Conservation (phyloP, 2,113 vertebrate genomes). For the Dunckerocampus dactyliophorus region DNA sequence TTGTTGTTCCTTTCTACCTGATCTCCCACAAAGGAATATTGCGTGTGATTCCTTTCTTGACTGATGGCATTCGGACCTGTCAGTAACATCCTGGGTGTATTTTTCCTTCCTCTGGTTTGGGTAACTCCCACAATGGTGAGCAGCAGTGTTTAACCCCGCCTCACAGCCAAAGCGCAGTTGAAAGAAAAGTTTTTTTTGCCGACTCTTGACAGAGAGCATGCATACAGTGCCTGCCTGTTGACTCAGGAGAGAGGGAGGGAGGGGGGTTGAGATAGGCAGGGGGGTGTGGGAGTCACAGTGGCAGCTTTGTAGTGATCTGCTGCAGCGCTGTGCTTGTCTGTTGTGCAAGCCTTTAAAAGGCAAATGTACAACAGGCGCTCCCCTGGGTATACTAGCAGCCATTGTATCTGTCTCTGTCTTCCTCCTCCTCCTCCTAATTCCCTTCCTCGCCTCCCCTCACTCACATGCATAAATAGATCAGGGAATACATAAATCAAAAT, state of each 20-base stretch:
- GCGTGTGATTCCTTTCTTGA: slow-evolving; percentile 37
- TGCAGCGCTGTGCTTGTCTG: slow-evolving; percentile 55
- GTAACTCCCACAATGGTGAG: slow-evolving; percentile 57
- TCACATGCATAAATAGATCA: slow-evolving; percentile 77
- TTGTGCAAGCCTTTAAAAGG: slow-evolving; percentile 68
- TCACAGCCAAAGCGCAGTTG: slow-evolving; percentile 52
- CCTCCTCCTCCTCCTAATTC: slow-evolving; percentile 26
- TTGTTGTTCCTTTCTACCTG: slow-evolving; percentile 52
- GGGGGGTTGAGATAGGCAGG: slow-evolving; percentile 18
- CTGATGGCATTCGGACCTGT: slow-evolving; percentile 34
- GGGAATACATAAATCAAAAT: slow-evolving; percentile 79
- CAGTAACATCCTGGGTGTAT: slow-evolving; percentile 40
- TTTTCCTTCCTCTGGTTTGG: slow-evolving; percentile 49
- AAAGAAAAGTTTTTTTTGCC: slow-evolving; percentile 62
- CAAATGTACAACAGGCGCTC: slow-evolving; percentile 71
- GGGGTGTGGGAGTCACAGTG: slow-evolving; percentile 45
- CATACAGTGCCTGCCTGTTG: slow-evolving; percentile 62
- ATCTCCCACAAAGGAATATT: slow-evolving; percentile 43
- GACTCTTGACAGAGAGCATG: slow-evolving; percentile 52
- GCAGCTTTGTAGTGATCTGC: slow-evolving; percentile 62
- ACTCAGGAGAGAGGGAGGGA: slow-evolving; percentile 33
- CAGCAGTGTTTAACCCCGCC: slow-evolving; percentile 64
- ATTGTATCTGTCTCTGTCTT: slow-evolving; percentile 64
- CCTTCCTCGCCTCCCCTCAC: slow-evolving; percentile 41
- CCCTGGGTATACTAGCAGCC: slow-evolving; percentile 62